Evolutionary conservation across 2,113 vertebrate species (phyloP).

Genomic region (Neoarius graeffei): DNA sequence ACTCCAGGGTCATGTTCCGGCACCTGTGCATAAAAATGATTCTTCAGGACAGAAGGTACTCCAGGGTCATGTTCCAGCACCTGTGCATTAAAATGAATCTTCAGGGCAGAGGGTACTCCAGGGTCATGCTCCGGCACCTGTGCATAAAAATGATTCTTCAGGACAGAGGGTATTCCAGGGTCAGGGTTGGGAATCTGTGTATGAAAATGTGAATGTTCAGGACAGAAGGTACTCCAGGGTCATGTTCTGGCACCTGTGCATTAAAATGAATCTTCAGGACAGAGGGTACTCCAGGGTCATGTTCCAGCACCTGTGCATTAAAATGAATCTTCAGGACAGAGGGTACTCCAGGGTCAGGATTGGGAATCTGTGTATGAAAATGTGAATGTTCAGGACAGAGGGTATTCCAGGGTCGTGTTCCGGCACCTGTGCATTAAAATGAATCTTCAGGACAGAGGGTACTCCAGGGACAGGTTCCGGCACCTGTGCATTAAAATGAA

Average conservation of each 20-base stretch:
- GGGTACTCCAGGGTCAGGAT: not conserved
- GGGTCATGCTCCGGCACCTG: too few relatives aligned
- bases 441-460: too few relatives aligned
- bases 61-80: accelerated
- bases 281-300: not conserved
- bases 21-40: too few relatives aligned
- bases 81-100: not conserved
- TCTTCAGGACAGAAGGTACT: too few relatives aligned
- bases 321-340: not conserved
- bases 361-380: not conserved
- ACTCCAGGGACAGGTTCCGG: not conserved
- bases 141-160: too few relatives aligned
- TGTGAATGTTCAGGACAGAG: not conserved
- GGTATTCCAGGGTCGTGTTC: not conserved
- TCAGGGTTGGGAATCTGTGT: not conserved
- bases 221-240: not conserved
- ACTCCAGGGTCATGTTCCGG: not conserved
- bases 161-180: not conserved
- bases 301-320: not conserved
- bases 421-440: not conserved
- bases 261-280: not conserved
- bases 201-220: not conserved
- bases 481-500: not conserved
- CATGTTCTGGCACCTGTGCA: not conserved
- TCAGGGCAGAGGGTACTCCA: not conserved